A percentile compares a stretch with the other conserved stretches of the same genome.
Evolutionary conservation across 2,113 vertebrate species (phyloP).

Genomic region (Leptobrachium ailaonicum): DNA sequence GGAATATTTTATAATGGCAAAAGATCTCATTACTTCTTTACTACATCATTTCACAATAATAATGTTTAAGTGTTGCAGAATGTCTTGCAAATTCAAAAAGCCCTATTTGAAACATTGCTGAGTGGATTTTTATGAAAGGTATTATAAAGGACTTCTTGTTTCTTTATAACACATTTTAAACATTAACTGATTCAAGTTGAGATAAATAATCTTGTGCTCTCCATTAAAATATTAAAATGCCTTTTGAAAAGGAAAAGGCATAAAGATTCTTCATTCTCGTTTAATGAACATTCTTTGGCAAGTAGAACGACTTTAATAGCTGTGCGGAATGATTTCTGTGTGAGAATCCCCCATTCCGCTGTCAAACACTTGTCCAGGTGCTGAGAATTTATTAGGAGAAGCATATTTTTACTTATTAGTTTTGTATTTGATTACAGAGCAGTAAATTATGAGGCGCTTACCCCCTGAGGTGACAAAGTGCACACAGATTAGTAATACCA

Average conservation of each 20-base stretch:
- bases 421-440: slow-evolving; percentile 92
- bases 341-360: slow-evolving; percentile 75
- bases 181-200: slow-evolving; percentile 80
- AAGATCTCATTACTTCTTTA: slow-evolving; percentile 9
- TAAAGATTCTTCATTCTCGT: slow-evolving; percentile 80
- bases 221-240: slow-evolving; percentile 84
- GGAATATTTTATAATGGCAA: neutral
- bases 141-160: slow-evolving; percentile 79
- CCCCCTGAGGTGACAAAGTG: slow-evolving; percentile 82
- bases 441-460: slow-evolving; percentile 89
- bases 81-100: slow-evolving; percentile 75
- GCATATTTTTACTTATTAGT: slow-evolving; percentile 90
- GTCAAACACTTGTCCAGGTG: slow-evolving; percentile 81
- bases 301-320: slow-evolving; percentile 81
- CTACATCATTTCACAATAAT: slow-evolving; percentile 73
- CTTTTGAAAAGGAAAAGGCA: slow-evolving; percentile 72
- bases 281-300: slow-evolving; percentile 84
- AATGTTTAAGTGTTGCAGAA: slow-evolving; percentile 76
- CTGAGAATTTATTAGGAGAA: slow-evolving; percentile 78
- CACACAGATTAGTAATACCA: slow-evolving; percentile 94
- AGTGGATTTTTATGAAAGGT: slow-evolving; percentile 83
- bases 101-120: slow-evolving; percentile 78
- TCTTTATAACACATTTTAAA: slow-evolving; percentile 78
- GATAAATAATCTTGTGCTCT: slow-evolving; percentile 81
- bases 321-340: slow-evolving; percentile 76